Evolutionary conservation across 2,113 vertebrate species (phyloP), one percentile per base, ranked within the genome.

Genomic region (Amblyopsis rosae): DNA sequence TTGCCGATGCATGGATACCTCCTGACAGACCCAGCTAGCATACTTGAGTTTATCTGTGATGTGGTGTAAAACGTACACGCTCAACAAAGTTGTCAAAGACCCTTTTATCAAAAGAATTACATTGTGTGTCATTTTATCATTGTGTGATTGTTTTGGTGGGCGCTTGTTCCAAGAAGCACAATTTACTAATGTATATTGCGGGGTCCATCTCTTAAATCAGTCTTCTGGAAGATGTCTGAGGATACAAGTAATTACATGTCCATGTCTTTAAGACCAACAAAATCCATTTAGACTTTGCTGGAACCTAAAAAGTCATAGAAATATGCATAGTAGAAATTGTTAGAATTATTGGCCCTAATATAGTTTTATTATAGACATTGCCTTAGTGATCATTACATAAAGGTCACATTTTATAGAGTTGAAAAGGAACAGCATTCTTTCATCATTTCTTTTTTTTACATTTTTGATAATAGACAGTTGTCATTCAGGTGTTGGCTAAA

Each of bases 221-320:
- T 54, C n/a, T 54, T 16, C 19, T 12, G 8, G 9, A 26, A 12
- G 17, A 57, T 4, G 13, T 6, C n/a, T 16, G 9, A 41, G n/a
- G 12, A 41, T 8, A 45, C 59, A n/a, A 59, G 12, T 9, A 45
- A 12, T 26, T 26, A 26, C 26, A 17, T 1, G 60, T 69, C 9
- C 3, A 0, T 68, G 26, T 75, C 11, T 64, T 41, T 64, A n/a
- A 79, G 61, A 74, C 67, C 70, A 59, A 45, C 6, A 8, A 57
- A 55, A 4, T 8, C 47, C 65, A 68, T 60, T 73, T 62, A 75
- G 82, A 73, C 64, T 19, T 59, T 35, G 9, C 73, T 62, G 35
- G 66, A 10, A n/a, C 50, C 33, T 58, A 70, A 79, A 70, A 73
- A 83, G 90, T 89, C 91, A 78, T 57, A 32, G 32, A 50, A 16